Base-by-base conservation (phyloP, 2,113 vertebrate genomes). In the Rynchops niger region DNA sequence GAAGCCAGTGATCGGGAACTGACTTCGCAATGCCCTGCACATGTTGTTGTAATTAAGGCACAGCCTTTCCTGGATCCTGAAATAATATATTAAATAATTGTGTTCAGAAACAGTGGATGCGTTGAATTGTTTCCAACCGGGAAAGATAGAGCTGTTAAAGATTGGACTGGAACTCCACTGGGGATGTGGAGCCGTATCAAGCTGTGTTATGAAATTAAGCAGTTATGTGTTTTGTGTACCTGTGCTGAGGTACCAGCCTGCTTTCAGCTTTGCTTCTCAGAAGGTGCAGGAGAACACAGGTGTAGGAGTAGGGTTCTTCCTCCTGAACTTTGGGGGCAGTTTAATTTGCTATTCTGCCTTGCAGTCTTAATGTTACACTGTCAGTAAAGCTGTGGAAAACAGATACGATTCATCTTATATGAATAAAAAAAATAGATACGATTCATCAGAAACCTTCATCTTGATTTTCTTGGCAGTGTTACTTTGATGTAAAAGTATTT, bases 21-120 rank as follows among this genome's bases (percentile, higher is more conserved):
- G 88, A 5, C 71, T 86, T 70, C 0, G 71, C 86, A 59, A 0
- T 13, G 2, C n/a, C 61, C 36, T 34, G 81, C 56, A 73, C 85
- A 77, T 91, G 92, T 70, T 97, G 92, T 70, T 96, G 90, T 76
- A 42, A 93, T 96, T 88, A 92, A 80, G 78, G 88, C 96, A 7
- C 11, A 2, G 93, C 96, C 92, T 95, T 97, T 96, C 94, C 96
- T 94, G 94, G 66, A 92, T 71, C 70, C 91, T 43, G 82, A 20
- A 67, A 62, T 69, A 10, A 62, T 49, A 63, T 70, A 27, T 65
- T 80, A 76, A 97, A 94, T 76, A 71, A 53, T 40, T 50, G 79
- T 45, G 45, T 50, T 82, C 67, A 34, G 43, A 32, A 82, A 1
- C 40, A 12, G 19, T 12, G 82, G 29, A 23, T 42, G 90, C 50